Base-by-base conservation (phyloP, 2,113 vertebrate species). In the Mohoua ochrocephala region DNA sequence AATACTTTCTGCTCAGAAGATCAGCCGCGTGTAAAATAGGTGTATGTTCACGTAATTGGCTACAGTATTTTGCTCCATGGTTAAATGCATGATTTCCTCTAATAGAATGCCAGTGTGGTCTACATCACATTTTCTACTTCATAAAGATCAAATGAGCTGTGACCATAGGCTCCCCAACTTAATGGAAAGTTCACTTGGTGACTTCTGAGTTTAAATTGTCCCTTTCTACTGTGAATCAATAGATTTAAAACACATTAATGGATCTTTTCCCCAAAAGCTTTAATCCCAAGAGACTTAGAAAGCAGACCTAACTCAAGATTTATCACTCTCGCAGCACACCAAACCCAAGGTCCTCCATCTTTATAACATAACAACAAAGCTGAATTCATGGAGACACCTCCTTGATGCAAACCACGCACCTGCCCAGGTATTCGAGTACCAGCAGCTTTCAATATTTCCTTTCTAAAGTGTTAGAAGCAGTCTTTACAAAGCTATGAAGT, bases 101-200 rank as follows among this genome's bases (percentile, higher is more conserved):
- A 98, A 98, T 87, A 97, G 97, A 98, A 98, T 97, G 97, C 95
- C 93, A 97, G 87, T 96, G 97, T 97, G 97, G 94, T 70, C 95
- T 77, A 95, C 97, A 98, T 96, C 97, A 94, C 97, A 98, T 98
- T 98, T 98, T 98, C 98, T 97, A 97, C 98, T 97, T 97, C 97
- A 98, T 97, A 96, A 97, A 97, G 97, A 96, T 78, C 96, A 98
- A 98, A 98, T 98, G 98, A 98, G 97, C 97, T 98, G 98, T 98
- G 97, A 98, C 98, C 94, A 96, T 49, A 95, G 92, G 94, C 97
- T 97, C 95, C 97, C 96, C 90, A 98, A 97, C 96, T 98, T 98
- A 98, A 98, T 97, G 96, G 89, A 96, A 98, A 98, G 98, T 98
- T 98, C 97, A 96, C 96, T 97, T 94, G 37, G 95, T 96, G 96